Conservation (phyloP, 2,888 invertebrate genomes). For the Oxystoma pomonae region DNA sequence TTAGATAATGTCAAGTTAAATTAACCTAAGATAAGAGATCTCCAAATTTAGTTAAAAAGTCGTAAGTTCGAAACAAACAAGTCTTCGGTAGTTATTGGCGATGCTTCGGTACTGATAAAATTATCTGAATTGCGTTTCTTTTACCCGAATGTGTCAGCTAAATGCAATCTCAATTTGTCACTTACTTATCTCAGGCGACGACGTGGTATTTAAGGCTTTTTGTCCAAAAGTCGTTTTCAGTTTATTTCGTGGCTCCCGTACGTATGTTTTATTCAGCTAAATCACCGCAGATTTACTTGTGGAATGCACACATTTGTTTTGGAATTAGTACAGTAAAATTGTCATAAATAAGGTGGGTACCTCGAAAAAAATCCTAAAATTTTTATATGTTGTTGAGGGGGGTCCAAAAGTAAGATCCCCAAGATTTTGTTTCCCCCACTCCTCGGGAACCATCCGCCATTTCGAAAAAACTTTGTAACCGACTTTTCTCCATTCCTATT, state of each 20-base stretch:
- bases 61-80: background rate
- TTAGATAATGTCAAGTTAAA: background rate
- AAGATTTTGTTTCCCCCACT: too few relatives aligned
- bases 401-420: too few relatives aligned
- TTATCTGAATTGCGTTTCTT: background rate
- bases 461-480: too few relatives aligned
- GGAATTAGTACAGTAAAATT: too few relatives aligned
- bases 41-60: background rate
- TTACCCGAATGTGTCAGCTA: background rate
- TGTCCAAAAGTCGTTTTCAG: background rate
- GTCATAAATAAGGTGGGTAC: too few relatives aligned
- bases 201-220: background rate
- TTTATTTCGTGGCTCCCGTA: background rate
- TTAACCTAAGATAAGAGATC: background rate
- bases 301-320: too few relatives aligned
- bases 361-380: too few relatives aligned
- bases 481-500: too few relatives aligned
- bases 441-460: too few relatives aligned
- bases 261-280: background rate
- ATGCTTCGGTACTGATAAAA: background rate
- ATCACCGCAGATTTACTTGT: too few relatives aligned
- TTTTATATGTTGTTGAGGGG: too few relatives aligned
- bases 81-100: background rate
- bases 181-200: background rate
- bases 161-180: background rate